These are phyloP conservation scores for Monopterus albus DNA, from an alignment of 2,113 vertebrate species.

Conservation along the genomic window DNA sequence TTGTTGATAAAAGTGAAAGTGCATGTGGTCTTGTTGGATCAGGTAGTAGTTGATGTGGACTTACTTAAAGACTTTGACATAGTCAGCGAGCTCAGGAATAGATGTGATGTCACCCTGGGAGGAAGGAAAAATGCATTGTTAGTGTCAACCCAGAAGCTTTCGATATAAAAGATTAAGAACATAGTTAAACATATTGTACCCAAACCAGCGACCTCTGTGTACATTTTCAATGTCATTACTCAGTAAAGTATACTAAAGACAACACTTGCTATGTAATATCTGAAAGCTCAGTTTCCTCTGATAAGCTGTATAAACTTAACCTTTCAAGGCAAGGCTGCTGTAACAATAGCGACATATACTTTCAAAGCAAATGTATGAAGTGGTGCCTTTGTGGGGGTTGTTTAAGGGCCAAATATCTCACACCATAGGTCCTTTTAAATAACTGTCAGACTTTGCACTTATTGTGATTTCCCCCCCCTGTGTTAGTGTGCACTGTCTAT, in stretches of 20 bases:
- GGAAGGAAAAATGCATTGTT: constrained; percentile 33
- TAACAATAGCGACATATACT: constrained; percentile 28
- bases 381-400: not conserved
- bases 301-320: constrained; percentile 52
- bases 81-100: constrained; percentile 97
- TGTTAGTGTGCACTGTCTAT: constrained; percentile 6
- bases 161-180: not conserved
- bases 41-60: constrained; percentile 67
- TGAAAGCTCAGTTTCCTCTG: constrained; percentile 36
- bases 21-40: not conserved
- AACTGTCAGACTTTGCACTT: constrained; percentile 15
- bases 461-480: not conserved
- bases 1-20: too few species aligned
- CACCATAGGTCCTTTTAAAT: constrained; percentile 10
- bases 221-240: constrained; percentile 16
- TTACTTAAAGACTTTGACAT: constrained; percentile 99
- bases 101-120: constrained; percentile 98
- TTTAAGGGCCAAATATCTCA: constrained; percentile 16
- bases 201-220: constrained; percentile 34
- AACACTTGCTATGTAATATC: constrained; percentile 33
- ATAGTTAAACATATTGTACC: not conserved
- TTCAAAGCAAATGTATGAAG: not conserved
- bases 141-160: constrained; percentile 5
- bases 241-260: constrained; percentile 1
- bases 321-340: constrained; percentile 1